Evolutionary conservation across 1,140 invertebrate species (phyloP).

Genomic region (Aphaenogaster rudis): DNA sequence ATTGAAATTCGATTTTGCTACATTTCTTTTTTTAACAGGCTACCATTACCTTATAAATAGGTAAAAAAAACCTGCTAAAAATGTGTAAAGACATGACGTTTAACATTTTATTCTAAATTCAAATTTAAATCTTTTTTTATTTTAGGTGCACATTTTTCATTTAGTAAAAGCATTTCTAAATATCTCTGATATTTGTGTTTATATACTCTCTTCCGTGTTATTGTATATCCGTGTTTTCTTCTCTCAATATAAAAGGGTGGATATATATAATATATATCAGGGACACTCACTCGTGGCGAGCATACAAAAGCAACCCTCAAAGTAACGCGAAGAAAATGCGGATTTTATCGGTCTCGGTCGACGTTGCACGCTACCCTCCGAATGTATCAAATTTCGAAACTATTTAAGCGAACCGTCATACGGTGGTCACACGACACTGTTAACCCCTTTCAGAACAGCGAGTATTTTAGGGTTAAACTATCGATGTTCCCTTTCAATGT

Average conservation of each 20-base stretch:
- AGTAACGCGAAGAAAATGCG: constrained; percentile 1
- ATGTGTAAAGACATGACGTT: not conserved
- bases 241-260: not conserved
- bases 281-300: constrained; percentile 19
- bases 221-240: not conserved
- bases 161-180: not conserved
- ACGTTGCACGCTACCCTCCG: not conserved
- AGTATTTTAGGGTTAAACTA: constrained; percentile 27
- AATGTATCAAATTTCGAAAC: constrained; percentile 34
- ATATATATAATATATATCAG: constrained; percentile 27
- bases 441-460: constrained; percentile 37
- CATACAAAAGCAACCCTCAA: constrained; percentile 29
- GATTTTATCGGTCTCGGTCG: constrained; percentile 28
- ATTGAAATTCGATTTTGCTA: not conserved
- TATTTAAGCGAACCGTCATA: not conserved
- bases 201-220: not conserved
- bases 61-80: not conserved
- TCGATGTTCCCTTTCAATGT: constrained; percentile 23
- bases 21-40: not conserved
- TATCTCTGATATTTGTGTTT: not conserved
- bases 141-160: not conserved
- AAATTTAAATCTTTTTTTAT: not conserved
- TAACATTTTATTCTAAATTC: not conserved
- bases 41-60: not conserved
- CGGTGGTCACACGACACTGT: constrained; percentile 23